A percentile compares a stretch with the other conserved stretches of the same genome.
phyloP scores from a whole-genome alignment of 2,113 vertebrate species.

The Plecotus auritus region DNA sequence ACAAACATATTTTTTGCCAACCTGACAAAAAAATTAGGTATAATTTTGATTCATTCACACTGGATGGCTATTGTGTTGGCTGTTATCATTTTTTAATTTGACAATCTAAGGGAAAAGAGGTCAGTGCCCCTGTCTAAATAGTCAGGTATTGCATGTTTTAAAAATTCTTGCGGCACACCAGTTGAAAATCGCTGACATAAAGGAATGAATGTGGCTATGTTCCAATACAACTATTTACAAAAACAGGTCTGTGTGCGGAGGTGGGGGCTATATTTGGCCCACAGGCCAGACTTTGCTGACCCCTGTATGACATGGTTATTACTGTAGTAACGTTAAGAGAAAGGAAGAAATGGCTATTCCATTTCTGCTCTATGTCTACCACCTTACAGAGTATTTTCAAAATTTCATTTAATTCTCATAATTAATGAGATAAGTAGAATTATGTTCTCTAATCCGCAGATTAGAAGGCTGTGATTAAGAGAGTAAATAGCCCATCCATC shows the following conservation, averaged over 20 bases:
- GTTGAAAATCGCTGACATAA: background rate
- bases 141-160: background rate
- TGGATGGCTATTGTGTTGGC: background rate
- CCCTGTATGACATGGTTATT: background rate
- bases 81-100: background rate
- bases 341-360: background rate
- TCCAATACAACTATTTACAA: background rate
- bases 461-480: background rate
- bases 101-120: background rate
- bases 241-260: background rate
- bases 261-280: background rate
- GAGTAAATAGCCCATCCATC: background rate
- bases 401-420: background rate
- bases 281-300: background rate
- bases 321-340: background rate
- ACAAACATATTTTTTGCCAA: background rate
- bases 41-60: background rate
- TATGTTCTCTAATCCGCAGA: background rate
- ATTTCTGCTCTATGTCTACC: background rate
- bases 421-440: background rate
- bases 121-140: background rate
- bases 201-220: background rate
- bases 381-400: background rate
- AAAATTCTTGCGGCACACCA: background rate
- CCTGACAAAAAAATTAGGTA: background rate